Percentiles rank a stretch among this genome's conserved stretches.
These are phyloP conservation scores for Ormyrus labotus DNA, from an alignment of 2,888 invertebrate species.

Conservation along the genomic window DNA sequence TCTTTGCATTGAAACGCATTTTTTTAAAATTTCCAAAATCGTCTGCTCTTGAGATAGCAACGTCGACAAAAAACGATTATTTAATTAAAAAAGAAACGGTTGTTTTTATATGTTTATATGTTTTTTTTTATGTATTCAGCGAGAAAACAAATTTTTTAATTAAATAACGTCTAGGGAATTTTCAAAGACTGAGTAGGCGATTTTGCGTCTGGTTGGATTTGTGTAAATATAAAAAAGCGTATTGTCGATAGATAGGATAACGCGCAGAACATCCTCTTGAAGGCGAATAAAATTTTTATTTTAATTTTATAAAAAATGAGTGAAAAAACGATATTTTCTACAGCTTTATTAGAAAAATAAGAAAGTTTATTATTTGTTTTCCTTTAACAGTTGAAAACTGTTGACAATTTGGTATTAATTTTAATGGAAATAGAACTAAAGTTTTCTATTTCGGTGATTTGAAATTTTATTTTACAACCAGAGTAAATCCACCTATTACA, in stretches of 20 bases:
- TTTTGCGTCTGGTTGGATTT: slow-evolving; percentile 13
- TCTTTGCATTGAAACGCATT: slow-evolving; percentile 17
- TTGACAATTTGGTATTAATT: slow-evolving; percentile 10
- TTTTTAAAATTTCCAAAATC: slow-evolving; percentile 26
- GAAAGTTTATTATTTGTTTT: too few relatives aligned
- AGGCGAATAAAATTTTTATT: neutral
- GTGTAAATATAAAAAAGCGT: slow-evolving; percentile 14
- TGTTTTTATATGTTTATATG: slow-evolving; percentile 50
- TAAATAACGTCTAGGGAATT: slow-evolving; percentile 29
- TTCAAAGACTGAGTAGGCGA: slow-evolving; percentile 4
- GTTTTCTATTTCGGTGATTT: slow-evolving; percentile 36
- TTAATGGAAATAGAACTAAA: slow-evolving; percentile 19
- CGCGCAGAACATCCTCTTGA: neutral
- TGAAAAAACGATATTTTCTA: neutral
- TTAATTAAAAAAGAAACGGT: slow-evolving; percentile 36
- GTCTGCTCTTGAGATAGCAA: neutral
- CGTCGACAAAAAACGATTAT: slow-evolving; percentile 16
- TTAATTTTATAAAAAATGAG: neutral
- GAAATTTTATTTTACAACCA: slow-evolving; percentile 36
- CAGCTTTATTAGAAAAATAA: neutral
- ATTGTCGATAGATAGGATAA: slow-evolving; percentile 3
- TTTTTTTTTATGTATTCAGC: slow-evolving; percentile 49
- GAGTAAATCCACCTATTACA: slow-evolving; percentile 37
- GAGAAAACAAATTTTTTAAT: slow-evolving; percentile 42
- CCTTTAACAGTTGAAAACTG: too few relatives aligned